Conservation (phyloP, 1,140 invertebrate species). For the Plectus sambesii region DNA sequence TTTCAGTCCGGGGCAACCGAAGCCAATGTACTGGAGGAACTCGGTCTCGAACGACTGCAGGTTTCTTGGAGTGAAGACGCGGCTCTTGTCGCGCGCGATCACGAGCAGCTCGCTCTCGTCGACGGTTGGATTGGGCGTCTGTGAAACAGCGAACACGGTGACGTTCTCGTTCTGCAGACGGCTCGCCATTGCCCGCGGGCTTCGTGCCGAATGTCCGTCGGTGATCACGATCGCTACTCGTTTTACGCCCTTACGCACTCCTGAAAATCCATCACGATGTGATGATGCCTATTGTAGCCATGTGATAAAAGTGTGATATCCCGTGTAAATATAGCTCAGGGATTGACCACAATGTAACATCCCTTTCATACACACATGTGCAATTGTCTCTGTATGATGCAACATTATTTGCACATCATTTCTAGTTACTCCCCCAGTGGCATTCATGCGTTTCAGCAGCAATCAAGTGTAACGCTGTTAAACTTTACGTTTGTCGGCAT, state of each 20-base stretch:
- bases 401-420: too few relatives aligned
- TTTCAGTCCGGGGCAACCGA: conserved; percentile 37
- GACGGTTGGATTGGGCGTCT: conserved; percentile 28
- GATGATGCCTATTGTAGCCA: too few relatives aligned
- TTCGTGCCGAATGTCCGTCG: conserved; percentile 34
- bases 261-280: conserved; percentile 26
- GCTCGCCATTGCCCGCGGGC: conserved; percentile 16
- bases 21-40: conserved; percentile 42
- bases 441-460: too few relatives aligned
- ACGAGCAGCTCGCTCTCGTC: conserved; percentile 35
- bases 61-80: conserved; percentile 40
- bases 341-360: too few relatives aligned
- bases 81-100: conserved; percentile 30
- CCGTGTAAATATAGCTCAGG: too few relatives aligned
- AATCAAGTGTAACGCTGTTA: too few relatives aligned
- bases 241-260: conserved; percentile 26
- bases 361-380: too few relatives aligned
- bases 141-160: conserved; percentile 29
- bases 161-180: conserved; percentile 17
- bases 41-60: conserved; percentile 35
- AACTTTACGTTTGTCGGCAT: too few relatives aligned
- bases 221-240: conserved; percentile 38
- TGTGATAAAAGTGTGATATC: too few relatives aligned
- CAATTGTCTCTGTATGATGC: too few relatives aligned
- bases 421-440: too few relatives aligned